Evolutionary conservation across 1,140 invertebrate genomes (phyloP).

Genomic region (Apocrypta bakeri): DNA sequence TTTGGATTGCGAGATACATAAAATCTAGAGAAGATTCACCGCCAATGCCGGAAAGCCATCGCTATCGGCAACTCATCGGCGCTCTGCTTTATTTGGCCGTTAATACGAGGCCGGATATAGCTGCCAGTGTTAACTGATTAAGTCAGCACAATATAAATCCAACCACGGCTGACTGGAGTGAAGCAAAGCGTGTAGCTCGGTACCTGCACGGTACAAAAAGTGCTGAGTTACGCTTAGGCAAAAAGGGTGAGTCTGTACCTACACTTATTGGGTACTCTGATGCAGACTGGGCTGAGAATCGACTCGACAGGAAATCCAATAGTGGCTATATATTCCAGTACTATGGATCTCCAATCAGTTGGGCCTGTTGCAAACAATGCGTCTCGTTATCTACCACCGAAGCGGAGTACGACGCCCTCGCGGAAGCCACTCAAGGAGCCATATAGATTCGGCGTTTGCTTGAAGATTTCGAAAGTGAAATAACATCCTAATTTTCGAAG

Average conservation of each 20-base stretch:
- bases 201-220: constrained; percentile 58
- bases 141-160: constrained; percentile 59
- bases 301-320: constrained; percentile 53
- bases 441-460: constrained; percentile 49
- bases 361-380: constrained; percentile 31
- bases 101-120: constrained; percentile 64
- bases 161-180: constrained; percentile 58
- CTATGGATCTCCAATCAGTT: constrained; percentile 43
- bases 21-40: background rate
- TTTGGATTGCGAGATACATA: constrained; percentile 65
- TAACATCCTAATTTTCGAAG: constrained; percentile 55
- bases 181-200: constrained; percentile 58
- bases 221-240: constrained; percentile 46
- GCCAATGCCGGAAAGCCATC: background rate
- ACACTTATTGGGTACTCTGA: constrained; percentile 48
- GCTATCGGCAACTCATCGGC: constrained; percentile 60
- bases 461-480: constrained; percentile 33
- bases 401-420: background rate
- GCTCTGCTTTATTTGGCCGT: constrained; percentile 64
- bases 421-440: constrained; percentile 51
- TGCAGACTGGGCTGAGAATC: constrained; percentile 55
- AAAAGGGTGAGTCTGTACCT: constrained; percentile 50
- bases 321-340: constrained; percentile 52
- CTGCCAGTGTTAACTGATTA: constrained; percentile 60
- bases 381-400: background rate